These are phyloP conservation scores for Coptotermes formosanus DNA, from an alignment of 1,140 invertebrate species.

Conservation along the genomic window DNA sequence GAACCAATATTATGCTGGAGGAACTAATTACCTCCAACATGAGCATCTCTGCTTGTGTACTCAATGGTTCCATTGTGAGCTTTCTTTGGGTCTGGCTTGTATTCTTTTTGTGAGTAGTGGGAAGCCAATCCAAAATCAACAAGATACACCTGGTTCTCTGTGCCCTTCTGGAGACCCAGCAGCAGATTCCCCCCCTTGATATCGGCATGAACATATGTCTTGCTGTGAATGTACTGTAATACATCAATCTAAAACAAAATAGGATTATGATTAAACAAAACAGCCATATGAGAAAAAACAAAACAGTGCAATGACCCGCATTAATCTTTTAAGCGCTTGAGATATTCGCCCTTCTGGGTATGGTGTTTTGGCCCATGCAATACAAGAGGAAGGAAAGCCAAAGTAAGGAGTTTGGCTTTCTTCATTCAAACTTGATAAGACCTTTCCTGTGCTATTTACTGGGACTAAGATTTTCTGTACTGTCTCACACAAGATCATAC, in stretches of 20 bases:
- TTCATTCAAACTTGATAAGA: too few species aligned
- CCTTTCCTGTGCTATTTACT: too few species aligned
- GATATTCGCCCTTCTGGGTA: too few species aligned
- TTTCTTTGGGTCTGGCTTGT: conserved; percentile 83
- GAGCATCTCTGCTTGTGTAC: conserved; percentile 92
- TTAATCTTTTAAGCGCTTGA: too few species aligned
- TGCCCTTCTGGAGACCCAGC: conserved; percentile 65
- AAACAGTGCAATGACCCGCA: too few species aligned
- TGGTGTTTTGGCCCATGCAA: too few species aligned
- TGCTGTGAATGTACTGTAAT: conserved; percentile 83
- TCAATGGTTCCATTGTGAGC: conserved; percentile 96
- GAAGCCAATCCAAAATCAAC: conserved; percentile 93
- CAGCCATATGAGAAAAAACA: neutral
- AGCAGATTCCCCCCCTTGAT: conserved; percentile 91
- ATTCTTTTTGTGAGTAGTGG: conserved; percentile 66
- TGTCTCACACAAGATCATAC: too few species aligned
- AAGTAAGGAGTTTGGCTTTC: too few species aligned
- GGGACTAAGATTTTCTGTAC: too few species aligned
- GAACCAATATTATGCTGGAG: too few species aligned
- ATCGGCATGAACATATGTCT: conserved; percentile 87
- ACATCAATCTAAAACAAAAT: conserved; percentile 65
- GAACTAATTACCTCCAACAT: conserved; percentile 54
- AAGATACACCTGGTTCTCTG: conserved; percentile 76
- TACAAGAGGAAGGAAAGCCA: too few species aligned
- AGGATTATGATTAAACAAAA: neutral